Conservation (phyloP, 2,113 vertebrate species). For the Melanocharis versteri region DNA sequence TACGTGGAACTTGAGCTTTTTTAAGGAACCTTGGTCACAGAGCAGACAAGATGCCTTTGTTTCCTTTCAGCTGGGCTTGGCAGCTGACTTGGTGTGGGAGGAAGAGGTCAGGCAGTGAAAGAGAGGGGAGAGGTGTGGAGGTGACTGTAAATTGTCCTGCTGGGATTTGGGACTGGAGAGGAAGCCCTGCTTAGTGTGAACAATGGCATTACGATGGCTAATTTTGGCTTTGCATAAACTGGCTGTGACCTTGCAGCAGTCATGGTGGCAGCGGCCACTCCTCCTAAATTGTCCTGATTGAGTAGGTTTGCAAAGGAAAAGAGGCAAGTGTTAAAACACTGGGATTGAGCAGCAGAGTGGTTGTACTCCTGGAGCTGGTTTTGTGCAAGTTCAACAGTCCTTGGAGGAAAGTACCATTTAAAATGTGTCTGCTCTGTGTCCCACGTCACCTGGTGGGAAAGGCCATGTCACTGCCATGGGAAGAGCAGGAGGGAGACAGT, state of each 20-base stretch:
- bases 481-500: background rate
- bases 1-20: conserved; percentile 28
- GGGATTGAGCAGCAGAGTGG: background rate
- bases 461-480: rapidly evolving
- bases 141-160: conserved; percentile 21
- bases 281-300: background rate
- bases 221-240: conserved; percentile 36
- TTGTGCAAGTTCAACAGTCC: background rate
- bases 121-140: conserved; percentile 15
- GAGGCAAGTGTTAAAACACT: background rate
- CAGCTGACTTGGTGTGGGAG: conserved; percentile 26
- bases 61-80: conserved; percentile 14
- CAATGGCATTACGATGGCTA: background rate
- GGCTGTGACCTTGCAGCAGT: background rate
- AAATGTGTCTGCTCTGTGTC: background rate
- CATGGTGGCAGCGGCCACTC: background rate
- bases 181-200: background rate
- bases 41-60: conserved; percentile 31
- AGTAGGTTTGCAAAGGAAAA: background rate
- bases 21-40: background rate
- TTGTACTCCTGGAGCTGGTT: background rate
- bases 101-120: conserved; percentile 27
- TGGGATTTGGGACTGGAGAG: conserved; percentile 3
- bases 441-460: background rate
- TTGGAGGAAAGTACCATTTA: background rate